Conservation (phyloP, 2,888 invertebrate species). For the Lithophane ornitopus region DNA sequence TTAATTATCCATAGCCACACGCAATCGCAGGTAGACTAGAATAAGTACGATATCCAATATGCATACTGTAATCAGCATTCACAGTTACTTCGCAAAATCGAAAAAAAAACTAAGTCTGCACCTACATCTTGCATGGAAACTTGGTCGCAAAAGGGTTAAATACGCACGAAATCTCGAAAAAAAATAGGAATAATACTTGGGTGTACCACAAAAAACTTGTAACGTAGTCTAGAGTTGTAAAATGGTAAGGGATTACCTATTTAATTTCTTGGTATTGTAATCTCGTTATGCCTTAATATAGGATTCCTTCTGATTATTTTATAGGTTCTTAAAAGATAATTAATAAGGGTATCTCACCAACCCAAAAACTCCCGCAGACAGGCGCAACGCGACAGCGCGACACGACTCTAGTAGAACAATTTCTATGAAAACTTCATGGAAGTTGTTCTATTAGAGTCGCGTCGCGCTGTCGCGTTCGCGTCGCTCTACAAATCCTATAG, state of each 20-base stretch:
- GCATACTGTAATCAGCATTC: conserved; percentile 50
- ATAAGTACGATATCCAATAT: conserved; percentile 47
- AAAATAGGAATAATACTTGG: conserved; percentile 46
- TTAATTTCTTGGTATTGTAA: conserved; percentile 20
- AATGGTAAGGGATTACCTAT: conserved; percentile 24
- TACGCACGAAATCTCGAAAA: not conserved
- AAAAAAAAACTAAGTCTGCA: conserved; percentile 35
- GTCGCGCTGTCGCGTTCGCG: too few species aligned
- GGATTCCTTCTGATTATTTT: not conserved
- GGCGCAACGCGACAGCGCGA: too few species aligned
- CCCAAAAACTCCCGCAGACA: too few species aligned
- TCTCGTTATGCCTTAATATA: conserved; percentile 2
- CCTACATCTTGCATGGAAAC: not conserved
- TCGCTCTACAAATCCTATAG: too few species aligned
- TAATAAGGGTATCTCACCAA: not conserved
- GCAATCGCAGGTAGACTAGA: conserved; percentile 55
- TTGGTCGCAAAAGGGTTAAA: not conserved
- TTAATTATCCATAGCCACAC: conserved; percentile 78
- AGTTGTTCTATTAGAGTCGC: too few species aligned
- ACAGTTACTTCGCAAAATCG: conserved; percentile 38
- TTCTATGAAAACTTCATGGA: too few species aligned
- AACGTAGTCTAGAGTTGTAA: conserved; percentile 10
- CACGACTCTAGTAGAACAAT: too few species aligned
- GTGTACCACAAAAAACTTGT: conserved; percentile 67
- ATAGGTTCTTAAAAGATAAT: not conserved